A percentile compares a stretch with the other conserved stretches of the same genome.
Evolutionary conservation across 2,888 invertebrate genomes (phyloP).

Genomic region (Teinopalpus imperialis): DNA sequence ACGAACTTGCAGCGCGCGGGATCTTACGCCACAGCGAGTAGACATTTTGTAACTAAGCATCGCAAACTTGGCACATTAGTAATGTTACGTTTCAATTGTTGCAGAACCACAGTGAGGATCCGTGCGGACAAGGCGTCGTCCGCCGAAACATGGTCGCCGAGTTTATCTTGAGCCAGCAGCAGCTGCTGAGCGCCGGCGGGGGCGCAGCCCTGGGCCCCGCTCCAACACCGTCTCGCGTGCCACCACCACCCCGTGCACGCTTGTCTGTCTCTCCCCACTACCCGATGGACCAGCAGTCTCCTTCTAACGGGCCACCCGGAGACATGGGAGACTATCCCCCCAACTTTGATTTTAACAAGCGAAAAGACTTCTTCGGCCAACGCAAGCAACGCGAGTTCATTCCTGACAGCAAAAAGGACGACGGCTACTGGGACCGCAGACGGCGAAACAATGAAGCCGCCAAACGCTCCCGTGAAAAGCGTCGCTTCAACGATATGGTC

Average conservation of each 20-base stretch:
- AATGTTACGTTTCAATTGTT: constrained; percentile 65
- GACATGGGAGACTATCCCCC: constrained; percentile 70
- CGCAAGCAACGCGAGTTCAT: constrained; percentile 98
- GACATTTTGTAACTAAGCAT: constrained; percentile 54
- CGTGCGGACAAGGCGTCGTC: constrained; percentile 74
- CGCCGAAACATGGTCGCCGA: constrained; percentile 94
- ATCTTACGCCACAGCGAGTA: constrained; percentile 67
- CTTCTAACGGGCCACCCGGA: constrained; percentile 47
- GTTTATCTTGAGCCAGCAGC: constrained; percentile 89
- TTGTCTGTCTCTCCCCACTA: constrained; percentile 70
- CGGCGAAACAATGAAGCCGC: constrained; percentile 98
- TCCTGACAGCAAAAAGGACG: constrained; percentile 97
- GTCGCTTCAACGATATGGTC: constrained; percentile 97
- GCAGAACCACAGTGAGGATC: constrained; percentile 72
- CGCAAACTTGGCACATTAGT: constrained; percentile 45
- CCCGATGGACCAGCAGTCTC: constrained; percentile 75
- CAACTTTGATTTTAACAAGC: constrained; percentile 83
- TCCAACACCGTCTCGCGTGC: constrained; percentile 58
- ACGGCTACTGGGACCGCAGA: constrained; percentile 98
- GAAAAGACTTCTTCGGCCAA: constrained; percentile 93
- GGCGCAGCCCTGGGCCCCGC: constrained; percentile 64
- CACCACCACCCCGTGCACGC: constrained; percentile 59
- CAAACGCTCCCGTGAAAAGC: constrained; percentile 97
- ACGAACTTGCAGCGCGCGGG: constrained; percentile 57
- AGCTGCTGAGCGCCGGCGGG: constrained; percentile 62